These are phyloP conservation scores for Chrysopa pallens DNA, from an alignment of 1,140 invertebrate species.

Conservation along the genomic window DNA sequence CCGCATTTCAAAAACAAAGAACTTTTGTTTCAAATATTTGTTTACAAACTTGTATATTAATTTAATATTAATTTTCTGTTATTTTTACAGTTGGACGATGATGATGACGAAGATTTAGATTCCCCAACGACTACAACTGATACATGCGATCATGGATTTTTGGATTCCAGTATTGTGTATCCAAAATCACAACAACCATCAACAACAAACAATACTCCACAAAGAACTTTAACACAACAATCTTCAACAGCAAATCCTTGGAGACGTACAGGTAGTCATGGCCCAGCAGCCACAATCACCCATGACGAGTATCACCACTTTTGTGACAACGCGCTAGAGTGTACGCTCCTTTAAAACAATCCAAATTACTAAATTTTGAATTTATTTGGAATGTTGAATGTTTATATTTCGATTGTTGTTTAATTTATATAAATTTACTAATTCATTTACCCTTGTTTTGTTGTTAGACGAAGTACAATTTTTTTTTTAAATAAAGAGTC, in stretches of 20 bases:
- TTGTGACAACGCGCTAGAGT: constrained; percentile 58
- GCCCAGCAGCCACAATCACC: constrained; percentile 31
- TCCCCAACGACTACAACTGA: constrained; percentile 18
- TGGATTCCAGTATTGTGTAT: neutral
- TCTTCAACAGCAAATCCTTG: constrained; percentile 32
- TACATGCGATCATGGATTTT: neutral
- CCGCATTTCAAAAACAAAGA: no score
- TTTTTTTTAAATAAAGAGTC: no score
- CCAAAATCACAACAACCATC: constrained; percentile 16
- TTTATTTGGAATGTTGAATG: neutral
- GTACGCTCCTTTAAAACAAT: constrained; percentile 23
- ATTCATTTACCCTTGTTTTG: no score
- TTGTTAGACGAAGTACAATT: no score
- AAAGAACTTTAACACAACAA: constrained; percentile 12
- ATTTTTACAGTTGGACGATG: constrained; percentile 24
- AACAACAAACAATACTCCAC: constrained; percentile 20
- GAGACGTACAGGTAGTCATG: constrained; percentile 31
- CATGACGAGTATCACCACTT: constrained; percentile 58
- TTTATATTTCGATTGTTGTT: neutral
- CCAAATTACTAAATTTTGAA: neutral
- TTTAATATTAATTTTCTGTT: neutral
- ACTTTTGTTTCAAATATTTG: no score
- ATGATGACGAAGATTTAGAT: constrained; percentile 31
- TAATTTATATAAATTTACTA: no score
- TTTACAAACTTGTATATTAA: neutral